Conservation (phyloP, 2,888 invertebrate species). For the Pharmacophagus antenor region DNA sequence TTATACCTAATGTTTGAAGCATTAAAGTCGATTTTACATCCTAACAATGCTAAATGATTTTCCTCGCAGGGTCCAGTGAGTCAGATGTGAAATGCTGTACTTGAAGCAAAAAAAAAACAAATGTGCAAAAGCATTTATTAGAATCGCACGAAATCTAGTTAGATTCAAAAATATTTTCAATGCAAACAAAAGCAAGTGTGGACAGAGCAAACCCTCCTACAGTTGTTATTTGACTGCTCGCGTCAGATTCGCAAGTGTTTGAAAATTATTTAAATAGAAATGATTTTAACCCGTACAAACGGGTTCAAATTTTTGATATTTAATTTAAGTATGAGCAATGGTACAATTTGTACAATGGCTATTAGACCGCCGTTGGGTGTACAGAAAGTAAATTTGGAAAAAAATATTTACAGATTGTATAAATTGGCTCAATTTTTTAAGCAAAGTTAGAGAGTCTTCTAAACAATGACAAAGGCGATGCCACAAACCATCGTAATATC, state of each 20-base stretch:
- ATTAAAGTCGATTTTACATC: slow-evolving; percentile 14
- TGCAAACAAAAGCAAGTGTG: slow-evolving; percentile 17
- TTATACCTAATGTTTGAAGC: not conserved
- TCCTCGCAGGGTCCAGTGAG: slow-evolving; percentile 31
- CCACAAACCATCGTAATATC: too few species aligned
- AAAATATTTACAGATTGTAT: too few species aligned
- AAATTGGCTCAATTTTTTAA: too few species aligned
- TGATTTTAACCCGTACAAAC: too few species aligned
- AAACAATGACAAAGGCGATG: too few species aligned
- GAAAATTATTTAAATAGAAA: not conserved
- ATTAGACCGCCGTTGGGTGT: too few species aligned
- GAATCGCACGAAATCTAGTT: slow-evolving; percentile 60
- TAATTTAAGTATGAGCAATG: too few species aligned
- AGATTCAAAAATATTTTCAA: slow-evolving; percentile 33
- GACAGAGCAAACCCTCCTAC: slow-evolving; percentile 12
- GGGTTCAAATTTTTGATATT: too few species aligned
- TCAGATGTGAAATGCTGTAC: slow-evolving; percentile 60
- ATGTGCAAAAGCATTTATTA: slow-evolving; percentile 66
- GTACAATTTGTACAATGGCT: too few species aligned
- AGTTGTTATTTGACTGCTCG: not conserved
- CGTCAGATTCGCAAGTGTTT: not conserved
- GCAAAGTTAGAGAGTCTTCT: too few species aligned
- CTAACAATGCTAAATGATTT: slow-evolving; percentile 18
- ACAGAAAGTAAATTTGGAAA: too few species aligned
- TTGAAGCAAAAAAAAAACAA: slow-evolving; percentile 63